A percentile compares a stretch with the other conserved stretches of the same genome.
phyloP scores from a whole-genome alignment of 1,140 invertebrate species.

The Octopus bimaculoides region DNA sequence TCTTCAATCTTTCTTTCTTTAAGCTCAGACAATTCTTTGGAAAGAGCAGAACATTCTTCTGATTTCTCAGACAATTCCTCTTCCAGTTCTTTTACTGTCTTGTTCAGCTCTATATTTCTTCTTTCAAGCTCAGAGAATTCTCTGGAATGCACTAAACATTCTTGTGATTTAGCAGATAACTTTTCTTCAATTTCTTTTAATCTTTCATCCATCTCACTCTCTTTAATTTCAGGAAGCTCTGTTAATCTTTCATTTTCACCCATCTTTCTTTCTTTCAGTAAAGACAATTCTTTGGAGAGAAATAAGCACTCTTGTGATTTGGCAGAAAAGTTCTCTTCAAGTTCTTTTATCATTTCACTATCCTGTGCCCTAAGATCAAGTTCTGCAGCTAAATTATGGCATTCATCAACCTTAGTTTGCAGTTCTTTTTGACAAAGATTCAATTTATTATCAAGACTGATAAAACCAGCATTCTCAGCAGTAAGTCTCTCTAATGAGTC shows the following conservation, averaged over 20 bases:
- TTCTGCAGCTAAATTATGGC: background rate
- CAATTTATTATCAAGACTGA: background rate
- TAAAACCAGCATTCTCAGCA: background rate
- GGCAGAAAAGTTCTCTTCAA: background rate
- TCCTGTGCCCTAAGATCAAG: background rate
- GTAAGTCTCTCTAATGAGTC: background rate
- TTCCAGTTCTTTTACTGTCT: background rate
- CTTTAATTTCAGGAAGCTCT: background rate
- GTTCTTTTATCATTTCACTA: background rate
- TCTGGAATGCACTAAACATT: background rate
- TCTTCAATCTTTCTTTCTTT: background rate
- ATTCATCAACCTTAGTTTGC: background rate
- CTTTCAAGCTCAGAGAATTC: background rate
- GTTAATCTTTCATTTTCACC: background rate
- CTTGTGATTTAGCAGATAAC: background rate
- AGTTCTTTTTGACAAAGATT: background rate
- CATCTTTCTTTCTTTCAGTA: background rate
- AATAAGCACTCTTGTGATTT: background rate
- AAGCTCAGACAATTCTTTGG: background rate
- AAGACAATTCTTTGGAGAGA: background rate
- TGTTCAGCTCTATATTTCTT: background rate
- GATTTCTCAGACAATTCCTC: background rate
- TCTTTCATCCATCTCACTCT: background rate
- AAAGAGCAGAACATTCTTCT: background rate
- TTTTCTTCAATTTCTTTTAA: background rate